Base-by-base conservation (phyloP, 2,113 vertebrate genomes). In the Anhinga rufa region DNA sequence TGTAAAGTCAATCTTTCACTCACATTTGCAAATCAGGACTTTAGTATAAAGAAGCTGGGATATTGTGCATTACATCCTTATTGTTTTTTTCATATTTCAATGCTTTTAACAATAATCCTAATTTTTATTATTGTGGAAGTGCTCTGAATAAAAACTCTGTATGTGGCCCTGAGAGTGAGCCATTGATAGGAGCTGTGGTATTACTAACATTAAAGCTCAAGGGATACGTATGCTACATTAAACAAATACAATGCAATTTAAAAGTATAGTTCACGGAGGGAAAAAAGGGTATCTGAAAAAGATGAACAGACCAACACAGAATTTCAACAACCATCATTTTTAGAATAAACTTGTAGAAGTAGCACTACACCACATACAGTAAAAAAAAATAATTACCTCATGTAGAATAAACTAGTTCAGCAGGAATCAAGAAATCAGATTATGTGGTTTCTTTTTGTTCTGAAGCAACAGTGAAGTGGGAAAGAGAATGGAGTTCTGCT, bases 1-100 rank as follows among this genome's bases (percentile, higher is more conserved):
- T 92, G 65, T 98, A 98, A 98, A 98, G 98, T 97, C 97, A 98
- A 98, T 98, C 98, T 98, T 98, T 98, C 97, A 98, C 92, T 98
- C 98, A 97, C 65, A 98, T 97, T 98, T 98, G 95, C 93, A 98
- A 98, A 98, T 97, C 84, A 93, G 77, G 87, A 93, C 25, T 86
- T 95, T 19, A 76, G 54, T 93, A 80, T 94, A 97, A 97, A 97
- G 97, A 86, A 93, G 97, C 79, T 81, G 31, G 57, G 88, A 92
- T 87, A 89, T 40, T 91, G 76, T 85, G 91, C 82, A 54, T 91
- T 97, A 86, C 38, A 95, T 82, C 55, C 82, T 92, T 86, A 70
- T 95, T 68, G 65, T 72, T 85, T 83, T 82, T 91, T 93, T 42
- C 18, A 46, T 77, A 91, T 96, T 91, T 81, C 71, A 94, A 42